A percentile compares a stretch with the other conserved stretches of the same genome.
Evolutionary conservation across 2,797 vertebrate species (phyloP).

Genomic region (Lacerta agilis): DNA sequence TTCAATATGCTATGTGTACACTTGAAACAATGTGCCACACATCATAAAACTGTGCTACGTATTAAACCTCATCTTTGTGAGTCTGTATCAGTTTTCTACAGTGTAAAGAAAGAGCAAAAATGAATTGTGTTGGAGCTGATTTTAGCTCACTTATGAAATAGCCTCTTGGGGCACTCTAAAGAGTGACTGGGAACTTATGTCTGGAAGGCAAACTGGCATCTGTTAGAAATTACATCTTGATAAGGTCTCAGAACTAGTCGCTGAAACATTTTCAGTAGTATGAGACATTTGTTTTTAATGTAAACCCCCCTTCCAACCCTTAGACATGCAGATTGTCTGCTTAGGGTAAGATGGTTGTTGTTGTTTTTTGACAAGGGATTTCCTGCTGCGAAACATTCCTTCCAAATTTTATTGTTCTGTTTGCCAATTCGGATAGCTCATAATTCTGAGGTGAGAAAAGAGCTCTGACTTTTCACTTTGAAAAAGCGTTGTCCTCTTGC

Average conservation of each 20-base stretch:
- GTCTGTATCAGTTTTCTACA: conserved; percentile 62
- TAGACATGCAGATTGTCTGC: conserved; percentile 68
- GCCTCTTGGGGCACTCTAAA: conserved; percentile 56
- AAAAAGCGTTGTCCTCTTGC: conserved; percentile 24
- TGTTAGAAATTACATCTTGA: conserved; percentile 79
- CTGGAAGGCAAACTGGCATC: conserved; percentile 72
- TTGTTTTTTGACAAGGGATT: conserved; percentile 66
- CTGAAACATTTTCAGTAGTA: conserved; percentile 73
- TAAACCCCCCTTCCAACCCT: conserved; percentile 19
- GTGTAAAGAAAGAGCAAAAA: conserved; percentile 74
- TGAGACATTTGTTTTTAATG: conserved; percentile 80
- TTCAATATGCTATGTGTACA: conserved; percentile 48
- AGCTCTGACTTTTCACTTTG: conserved; percentile 58
- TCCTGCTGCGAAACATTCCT: conserved; percentile 70
- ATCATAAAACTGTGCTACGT: conserved; percentile 65
- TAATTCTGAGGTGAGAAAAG: conserved; percentile 57
- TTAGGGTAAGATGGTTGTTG: conserved; percentile 18
- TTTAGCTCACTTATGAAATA: conserved; percentile 73
- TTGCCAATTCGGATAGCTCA: conserved; percentile 60
- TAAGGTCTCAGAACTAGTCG: conserved; percentile 71
- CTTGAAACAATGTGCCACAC: conserved; percentile 62
- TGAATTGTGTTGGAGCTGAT: conserved; percentile 73
- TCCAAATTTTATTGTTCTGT: conserved; percentile 66
- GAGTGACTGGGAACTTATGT: conserved; percentile 70
- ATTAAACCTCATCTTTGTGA: conserved; percentile 69